These are phyloP conservation scores for Sula dactylatra DNA, from an alignment of 2,113 vertebrate species.

Conservation along the genomic window DNA sequence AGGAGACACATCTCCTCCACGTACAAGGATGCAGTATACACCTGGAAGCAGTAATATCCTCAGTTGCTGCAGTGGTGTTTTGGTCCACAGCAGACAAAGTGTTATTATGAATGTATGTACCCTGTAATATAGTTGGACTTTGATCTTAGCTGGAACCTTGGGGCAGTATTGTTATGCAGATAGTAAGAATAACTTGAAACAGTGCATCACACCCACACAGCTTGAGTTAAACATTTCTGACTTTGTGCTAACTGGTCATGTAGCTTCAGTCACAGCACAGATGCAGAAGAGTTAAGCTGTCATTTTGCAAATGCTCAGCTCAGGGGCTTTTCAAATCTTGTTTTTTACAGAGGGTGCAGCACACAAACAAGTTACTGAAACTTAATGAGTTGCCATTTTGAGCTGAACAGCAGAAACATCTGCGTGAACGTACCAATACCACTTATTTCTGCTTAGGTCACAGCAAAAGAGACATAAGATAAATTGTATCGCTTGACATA, in stretches of 20 bases:
- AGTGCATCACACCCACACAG: neutral
- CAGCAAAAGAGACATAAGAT: neutral
- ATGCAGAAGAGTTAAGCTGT: neutral
- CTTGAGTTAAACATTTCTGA: neutral
- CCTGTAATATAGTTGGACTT: neutral
- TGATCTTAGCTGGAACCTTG: neutral
- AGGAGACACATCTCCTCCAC: neutral
- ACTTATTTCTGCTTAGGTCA: neutral
- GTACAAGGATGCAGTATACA: fast-evolving
- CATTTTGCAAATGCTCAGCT: neutral
- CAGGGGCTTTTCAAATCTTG: neutral
- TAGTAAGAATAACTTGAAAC: neutral
- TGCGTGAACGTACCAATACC: neutral
- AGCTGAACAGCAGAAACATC: neutral
- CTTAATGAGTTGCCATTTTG: neutral
- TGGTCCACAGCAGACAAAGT: neutral
- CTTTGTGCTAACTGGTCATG: neutral
- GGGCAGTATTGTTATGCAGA: neutral
- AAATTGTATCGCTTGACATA: neutral
- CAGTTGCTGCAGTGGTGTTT: neutral
- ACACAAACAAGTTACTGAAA: neutral
- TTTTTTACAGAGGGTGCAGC: neutral
- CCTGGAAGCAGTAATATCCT: neutral
- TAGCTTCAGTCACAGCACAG: neutral
- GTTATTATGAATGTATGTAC: neutral